Percentiles rank a stretch among this genome's conserved stretches.
phyloP scores from a whole-genome alignment of 2,113 vertebrate genomes.

The Corydoras sp. region DNA sequence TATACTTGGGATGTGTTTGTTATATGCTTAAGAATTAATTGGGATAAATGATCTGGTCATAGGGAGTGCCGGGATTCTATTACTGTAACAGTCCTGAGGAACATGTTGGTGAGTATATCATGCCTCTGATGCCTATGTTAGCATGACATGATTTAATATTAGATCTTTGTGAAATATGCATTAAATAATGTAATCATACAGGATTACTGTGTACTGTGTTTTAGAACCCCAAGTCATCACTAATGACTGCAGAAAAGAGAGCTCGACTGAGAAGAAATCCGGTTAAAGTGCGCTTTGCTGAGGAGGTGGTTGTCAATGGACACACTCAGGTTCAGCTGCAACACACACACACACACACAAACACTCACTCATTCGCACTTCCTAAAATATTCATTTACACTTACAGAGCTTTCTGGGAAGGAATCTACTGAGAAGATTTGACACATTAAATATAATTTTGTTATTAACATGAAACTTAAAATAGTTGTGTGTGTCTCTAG shows the following conservation, averaged over 20 bases:
- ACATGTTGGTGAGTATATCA: constrained; percentile 33
- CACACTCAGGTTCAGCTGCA: constrained; percentile 79
- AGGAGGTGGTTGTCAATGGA: constrained; percentile 91
- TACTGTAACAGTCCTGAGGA: constrained; percentile 41
- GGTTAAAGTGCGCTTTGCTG: constrained; percentile 92
- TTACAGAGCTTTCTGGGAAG: no score
- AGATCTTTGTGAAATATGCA: no score
- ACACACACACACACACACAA: neutral
- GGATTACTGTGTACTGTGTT: constrained; percentile 18
- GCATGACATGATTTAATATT: no score
- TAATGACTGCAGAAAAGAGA: constrained; percentile 93
- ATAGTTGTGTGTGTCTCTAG: constrained; percentile 60
- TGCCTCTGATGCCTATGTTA: no score
- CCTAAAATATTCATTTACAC: neutral
- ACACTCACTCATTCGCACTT: neutral
- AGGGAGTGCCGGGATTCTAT: constrained; percentile 43
- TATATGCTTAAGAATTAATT: no score
- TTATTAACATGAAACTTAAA: constrained; percentile 4
- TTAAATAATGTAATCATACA: no score
- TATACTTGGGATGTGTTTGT: no score
- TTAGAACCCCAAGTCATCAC: constrained; percentile 93
- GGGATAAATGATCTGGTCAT: no score
- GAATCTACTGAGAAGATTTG: no score
- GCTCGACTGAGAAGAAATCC: constrained; percentile 91
- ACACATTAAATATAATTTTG: no score